phyloP scores from a whole-genome alignment of 1,140 invertebrate species.

The Drosophila murphyi region DNA sequence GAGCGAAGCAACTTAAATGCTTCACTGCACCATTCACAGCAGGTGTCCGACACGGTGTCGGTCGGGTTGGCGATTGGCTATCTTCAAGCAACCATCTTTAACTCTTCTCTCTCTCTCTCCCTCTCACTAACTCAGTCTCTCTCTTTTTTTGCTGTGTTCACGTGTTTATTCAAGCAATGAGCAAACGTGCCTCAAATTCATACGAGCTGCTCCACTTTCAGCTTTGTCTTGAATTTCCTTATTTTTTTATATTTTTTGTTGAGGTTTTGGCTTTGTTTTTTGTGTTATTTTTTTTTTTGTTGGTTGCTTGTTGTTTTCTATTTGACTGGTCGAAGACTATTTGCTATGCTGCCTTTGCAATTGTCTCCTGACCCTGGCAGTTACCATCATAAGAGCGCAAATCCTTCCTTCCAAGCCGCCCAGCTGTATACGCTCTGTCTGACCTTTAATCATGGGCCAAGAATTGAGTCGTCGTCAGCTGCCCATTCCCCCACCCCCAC shows the following conservation, averaged over 20 bases:
- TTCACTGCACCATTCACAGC: slow-evolving; percentile 57
- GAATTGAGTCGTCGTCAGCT: neutral
- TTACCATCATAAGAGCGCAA: slow-evolving; percentile 19
- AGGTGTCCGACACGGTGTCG: slow-evolving; percentile 27
- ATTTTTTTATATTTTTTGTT: neutral
- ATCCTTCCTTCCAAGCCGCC: slow-evolving; percentile 1
- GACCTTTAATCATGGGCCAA: slow-evolving; percentile 14
- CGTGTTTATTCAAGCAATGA: slow-evolving; percentile 41
- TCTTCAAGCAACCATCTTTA: neutral
- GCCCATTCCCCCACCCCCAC: too few relatives aligned
- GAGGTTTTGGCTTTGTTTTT: neutral
- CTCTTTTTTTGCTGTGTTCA: slow-evolving; percentile 15
- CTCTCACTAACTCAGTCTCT: neutral
- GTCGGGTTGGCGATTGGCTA: slow-evolving; percentile 4
- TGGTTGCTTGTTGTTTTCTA: slow-evolving; percentile 45
- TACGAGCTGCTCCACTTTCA: slow-evolving; percentile 29
- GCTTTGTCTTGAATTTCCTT: neutral
- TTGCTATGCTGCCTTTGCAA: slow-evolving; percentile 55
- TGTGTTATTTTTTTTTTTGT: slow-evolving; percentile 7
- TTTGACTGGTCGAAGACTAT: slow-evolving; percentile 48
- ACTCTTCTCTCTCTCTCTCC: neutral
- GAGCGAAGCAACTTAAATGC: slow-evolving; percentile 63
- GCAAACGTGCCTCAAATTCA: slow-evolving; percentile 43
- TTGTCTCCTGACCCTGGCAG: slow-evolving; percentile 41
- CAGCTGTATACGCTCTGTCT: neutral